Evolutionary conservation across 2,113 vertebrate genomes (phyloP).

Genomic region (Rhynchomys soricoides): DNA sequence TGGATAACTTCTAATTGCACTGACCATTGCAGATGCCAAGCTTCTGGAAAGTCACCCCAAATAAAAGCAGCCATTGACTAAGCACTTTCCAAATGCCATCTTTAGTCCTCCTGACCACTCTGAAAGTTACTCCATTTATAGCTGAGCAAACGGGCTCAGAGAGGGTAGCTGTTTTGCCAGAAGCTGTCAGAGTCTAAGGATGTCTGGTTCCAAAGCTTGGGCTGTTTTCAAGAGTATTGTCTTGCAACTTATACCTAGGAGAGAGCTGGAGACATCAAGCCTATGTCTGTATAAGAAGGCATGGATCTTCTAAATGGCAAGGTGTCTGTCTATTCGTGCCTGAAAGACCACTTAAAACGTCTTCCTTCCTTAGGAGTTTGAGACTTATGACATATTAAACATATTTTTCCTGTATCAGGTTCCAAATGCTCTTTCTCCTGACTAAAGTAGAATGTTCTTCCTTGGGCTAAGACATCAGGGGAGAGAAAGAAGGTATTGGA

Average conservation of each 20-base stretch:
- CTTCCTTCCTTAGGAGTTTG: background rate
- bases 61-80: constrained; percentile 41
- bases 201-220: background rate
- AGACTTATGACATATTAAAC: constrained; percentile 9
- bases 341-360: background rate
- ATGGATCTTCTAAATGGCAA: background rate
- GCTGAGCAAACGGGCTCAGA: constrained; percentile 10
- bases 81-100: constrained; percentile 46
- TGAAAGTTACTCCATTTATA: constrained; percentile 45
- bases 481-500: constrained; percentile 47
- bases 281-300: background rate
- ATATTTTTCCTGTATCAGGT: constrained; percentile 43
- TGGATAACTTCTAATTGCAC: constrained; percentile 15
- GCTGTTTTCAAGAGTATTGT: background rate
- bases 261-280: background rate
- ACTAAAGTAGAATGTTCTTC: constrained; percentile 59
- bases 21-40: background rate
- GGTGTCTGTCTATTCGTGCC: background rate
- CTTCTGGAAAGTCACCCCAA: constrained; percentile 9
- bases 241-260: background rate
- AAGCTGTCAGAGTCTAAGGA: constrained; percentile 27
- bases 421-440: constrained; percentile 60
- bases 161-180: constrained; percentile 34
- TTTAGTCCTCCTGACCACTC: background rate
- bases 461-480: constrained; percentile 49